A percentile compares a stretch with the other conserved stretches of the same genome.
These are phyloP conservation scores for Eriocheir sinensis DNA, from an alignment of 1,140 invertebrate species.

Conservation along the genomic window DNA sequence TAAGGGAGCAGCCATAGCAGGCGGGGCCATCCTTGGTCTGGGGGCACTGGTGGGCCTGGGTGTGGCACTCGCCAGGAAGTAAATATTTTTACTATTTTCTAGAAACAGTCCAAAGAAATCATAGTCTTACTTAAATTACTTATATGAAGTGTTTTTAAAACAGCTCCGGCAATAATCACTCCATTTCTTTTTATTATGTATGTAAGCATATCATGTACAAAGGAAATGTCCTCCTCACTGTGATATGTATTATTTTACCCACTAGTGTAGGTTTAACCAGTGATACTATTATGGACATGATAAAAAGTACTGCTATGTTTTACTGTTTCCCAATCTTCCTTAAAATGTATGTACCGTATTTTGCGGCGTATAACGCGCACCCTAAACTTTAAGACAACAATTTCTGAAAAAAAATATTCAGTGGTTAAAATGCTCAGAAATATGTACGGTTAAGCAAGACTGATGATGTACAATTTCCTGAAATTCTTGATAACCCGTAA, in stretches of 20 bases:
- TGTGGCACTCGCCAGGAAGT: constrained; percentile 88
- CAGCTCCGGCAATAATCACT: neutral
- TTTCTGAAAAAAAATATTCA: too few species aligned
- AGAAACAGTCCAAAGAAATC: neutral
- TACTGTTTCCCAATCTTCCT: too few species aligned
- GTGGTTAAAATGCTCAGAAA: too few species aligned
- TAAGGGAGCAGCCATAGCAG: constrained; percentile 93
- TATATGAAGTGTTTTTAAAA: too few species aligned
- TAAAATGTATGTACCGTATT: too few species aligned
- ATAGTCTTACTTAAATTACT: neutral
- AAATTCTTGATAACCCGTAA: too few species aligned
- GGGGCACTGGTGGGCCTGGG: constrained; percentile 91
- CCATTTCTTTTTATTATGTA: constrained; percentile 3
- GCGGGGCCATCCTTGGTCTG: constrained; percentile 90
- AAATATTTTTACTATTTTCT: neutral
- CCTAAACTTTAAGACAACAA: too few species aligned
- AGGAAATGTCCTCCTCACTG: neutral
- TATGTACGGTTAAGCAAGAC: too few species aligned
- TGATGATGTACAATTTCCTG: too few species aligned
- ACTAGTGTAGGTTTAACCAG: neutral
- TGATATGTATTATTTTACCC: neutral
- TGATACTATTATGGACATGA: too few species aligned
- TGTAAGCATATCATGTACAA: neutral
- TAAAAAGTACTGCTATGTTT: too few species aligned
- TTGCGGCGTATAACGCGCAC: too few species aligned